These are phyloP conservation scores for Dallia pectoralis DNA, from an alignment of 2,797 vertebrate species.

Conservation along the genomic window DNA sequence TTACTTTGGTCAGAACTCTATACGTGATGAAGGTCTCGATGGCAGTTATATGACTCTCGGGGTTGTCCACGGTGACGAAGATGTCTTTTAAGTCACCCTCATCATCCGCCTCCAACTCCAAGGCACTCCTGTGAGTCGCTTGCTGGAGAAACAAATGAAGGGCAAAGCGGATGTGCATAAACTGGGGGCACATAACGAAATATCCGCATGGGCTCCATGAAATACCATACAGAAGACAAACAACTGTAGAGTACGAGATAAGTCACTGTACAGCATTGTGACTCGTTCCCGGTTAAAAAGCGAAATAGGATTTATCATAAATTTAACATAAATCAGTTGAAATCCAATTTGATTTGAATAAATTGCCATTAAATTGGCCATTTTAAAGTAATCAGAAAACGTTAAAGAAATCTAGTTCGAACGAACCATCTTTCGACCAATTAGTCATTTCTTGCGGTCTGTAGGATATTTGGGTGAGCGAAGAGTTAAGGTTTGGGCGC, in stretches of 20 bases:
- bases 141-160: constrained; percentile 67
- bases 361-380: no score
- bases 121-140: constrained; percentile 74
- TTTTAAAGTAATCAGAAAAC: no score
- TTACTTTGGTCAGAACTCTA: constrained; percentile 88
- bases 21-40: constrained; percentile 96
- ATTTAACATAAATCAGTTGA: no score
- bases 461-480: no score
- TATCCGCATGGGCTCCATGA: not conserved
- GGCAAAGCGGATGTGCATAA: not conserved
- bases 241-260: not conserved
- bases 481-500: no score
- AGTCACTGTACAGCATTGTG: not conserved
- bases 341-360: no score
- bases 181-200: not conserved
- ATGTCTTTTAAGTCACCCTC: constrained; percentile 81
- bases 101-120: constrained; percentile 85
- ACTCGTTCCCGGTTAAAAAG: not conserved
- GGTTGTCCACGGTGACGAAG: constrained; percentile 89
- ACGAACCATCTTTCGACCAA: no score
- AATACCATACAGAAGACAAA: not conserved
- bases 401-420: no score
- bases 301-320: no score
- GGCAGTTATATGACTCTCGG: constrained; percentile 90
- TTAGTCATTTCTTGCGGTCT: no score